These are phyloP conservation scores for Acanthurus lineatus DNA, from an alignment of 2,797 vertebrate genomes.

Conservation along the genomic window DNA sequence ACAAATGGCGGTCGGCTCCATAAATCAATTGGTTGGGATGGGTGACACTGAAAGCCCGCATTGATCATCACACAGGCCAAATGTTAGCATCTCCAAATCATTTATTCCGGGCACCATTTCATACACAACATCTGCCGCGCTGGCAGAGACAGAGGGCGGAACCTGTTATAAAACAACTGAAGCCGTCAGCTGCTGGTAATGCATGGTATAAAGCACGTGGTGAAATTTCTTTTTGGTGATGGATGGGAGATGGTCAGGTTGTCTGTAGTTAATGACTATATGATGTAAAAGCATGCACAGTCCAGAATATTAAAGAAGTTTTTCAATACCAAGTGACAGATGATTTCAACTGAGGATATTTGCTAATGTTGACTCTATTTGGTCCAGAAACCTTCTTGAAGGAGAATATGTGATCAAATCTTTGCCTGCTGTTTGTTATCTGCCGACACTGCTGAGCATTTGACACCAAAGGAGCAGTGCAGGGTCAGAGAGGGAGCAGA, in stretches of 20 bases:
- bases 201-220: slow-evolving; percentile 5
- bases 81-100: slow-evolving; percentile 67
- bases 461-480: background rate
- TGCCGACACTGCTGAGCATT: background rate
- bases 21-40: slow-evolving; percentile 68
- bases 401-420: background rate
- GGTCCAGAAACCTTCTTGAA: background rate
- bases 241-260: background rate
- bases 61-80: slow-evolving; percentile 72
- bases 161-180: slow-evolving; percentile 41
- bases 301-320: background rate
- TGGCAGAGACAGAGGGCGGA: slow-evolving; percentile 54
- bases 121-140: slow-evolving; percentile 65
- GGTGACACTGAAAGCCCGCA: slow-evolving; percentile 56
- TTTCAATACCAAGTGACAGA: background rate
- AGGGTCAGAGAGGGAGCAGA: background rate
- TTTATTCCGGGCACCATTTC: slow-evolving; percentile 63
- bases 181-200: slow-evolving; percentile 12
- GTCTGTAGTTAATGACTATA: slow-evolving; percentile 31
- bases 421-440: background rate
- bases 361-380: background rate
- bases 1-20: slow-evolving; percentile 55
- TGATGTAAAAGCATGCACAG: background rate
- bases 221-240: background rate
- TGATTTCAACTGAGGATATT: background rate